These are phyloP conservation scores for Gouania willdenowi DNA, from an alignment of 2,797 vertebrate genomes.

Conservation along the genomic window DNA sequence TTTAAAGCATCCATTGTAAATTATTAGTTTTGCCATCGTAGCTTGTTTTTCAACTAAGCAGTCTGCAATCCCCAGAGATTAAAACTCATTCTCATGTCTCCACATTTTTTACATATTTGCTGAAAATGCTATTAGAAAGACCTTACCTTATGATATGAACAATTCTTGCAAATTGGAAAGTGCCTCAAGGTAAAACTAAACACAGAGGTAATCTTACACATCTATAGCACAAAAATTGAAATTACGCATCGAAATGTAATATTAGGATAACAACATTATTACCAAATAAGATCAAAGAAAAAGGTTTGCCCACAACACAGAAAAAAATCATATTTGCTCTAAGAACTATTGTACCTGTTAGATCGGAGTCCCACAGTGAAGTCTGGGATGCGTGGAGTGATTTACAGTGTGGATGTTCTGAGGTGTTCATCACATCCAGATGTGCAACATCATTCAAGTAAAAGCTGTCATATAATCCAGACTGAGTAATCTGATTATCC, in stretches of 20 bases:
- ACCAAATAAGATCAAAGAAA: constrained; percentile 9
- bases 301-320: too few relatives aligned
- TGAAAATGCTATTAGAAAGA: constrained; percentile 74
- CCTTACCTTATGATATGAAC: constrained; percentile 70
- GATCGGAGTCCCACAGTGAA: constrained; percentile 3
- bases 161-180: constrained; percentile 71
- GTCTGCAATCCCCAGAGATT: constrained; percentile 66
- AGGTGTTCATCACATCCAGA: constrained; percentile 38
- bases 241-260: constrained; percentile 29
- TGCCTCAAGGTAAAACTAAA: constrained; percentile 69
- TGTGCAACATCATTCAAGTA: constrained; percentile 50
- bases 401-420: constrained; percentile 27
- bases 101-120: constrained; percentile 72
- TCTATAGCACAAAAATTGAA: constrained; percentile 56
- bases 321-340: constrained; percentile 19
- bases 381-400: constrained; percentile 9
- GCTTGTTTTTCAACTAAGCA: constrained; percentile 54
- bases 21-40: constrained; percentile 54
- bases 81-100: constrained; percentile 74
- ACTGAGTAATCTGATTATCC: constrained; percentile 33
- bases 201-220: constrained; percentile 71
- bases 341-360: too few relatives aligned
- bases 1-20: constrained; percentile 54
- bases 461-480: constrained; percentile 31
- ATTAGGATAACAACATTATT: constrained; percentile 36